A percentile compares a stretch with the other conserved stretches of the same genome.
Evolutionary conservation across 2,797 vertebrate genomes (phyloP).

Genomic region (Anabacerthia variegaticeps): DNA sequence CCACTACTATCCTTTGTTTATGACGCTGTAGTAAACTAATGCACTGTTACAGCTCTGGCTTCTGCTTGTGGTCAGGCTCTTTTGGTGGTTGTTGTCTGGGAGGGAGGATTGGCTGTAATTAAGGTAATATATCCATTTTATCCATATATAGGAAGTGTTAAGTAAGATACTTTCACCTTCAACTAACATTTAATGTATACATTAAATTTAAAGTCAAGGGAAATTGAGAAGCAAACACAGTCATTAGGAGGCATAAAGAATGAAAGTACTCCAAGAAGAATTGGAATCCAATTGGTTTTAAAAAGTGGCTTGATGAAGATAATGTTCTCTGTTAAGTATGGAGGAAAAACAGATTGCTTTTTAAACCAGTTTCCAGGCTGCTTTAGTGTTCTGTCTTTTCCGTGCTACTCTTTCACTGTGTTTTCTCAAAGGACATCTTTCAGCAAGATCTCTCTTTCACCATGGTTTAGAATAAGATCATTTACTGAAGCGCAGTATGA

Average conservation of each 20-base stretch:
- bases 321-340: neutral
- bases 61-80: neutral
- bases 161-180: neutral
- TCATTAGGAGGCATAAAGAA: neutral
- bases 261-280: neutral
- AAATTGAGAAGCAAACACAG: neutral
- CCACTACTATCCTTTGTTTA: conserved; percentile 54
- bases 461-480: neutral
- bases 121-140: neutral
- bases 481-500: neutral
- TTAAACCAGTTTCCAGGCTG: neutral
- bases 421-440: neutral
- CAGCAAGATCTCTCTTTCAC: neutral
- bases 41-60: neutral
- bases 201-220: neutral
- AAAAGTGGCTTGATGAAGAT: neutral
- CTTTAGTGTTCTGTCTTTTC: conserved; percentile 7
- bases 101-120: neutral
- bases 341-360: neutral
- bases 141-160: neutral
- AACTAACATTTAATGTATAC: neutral
- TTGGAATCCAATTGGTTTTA: neutral
- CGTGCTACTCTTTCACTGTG: neutral
- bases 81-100: neutral
- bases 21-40: neutral